These are phyloP conservation scores for Neodiprion virginianus DNA, from an alignment of 1,140 invertebrate genomes.

Conservation along the genomic window DNA sequence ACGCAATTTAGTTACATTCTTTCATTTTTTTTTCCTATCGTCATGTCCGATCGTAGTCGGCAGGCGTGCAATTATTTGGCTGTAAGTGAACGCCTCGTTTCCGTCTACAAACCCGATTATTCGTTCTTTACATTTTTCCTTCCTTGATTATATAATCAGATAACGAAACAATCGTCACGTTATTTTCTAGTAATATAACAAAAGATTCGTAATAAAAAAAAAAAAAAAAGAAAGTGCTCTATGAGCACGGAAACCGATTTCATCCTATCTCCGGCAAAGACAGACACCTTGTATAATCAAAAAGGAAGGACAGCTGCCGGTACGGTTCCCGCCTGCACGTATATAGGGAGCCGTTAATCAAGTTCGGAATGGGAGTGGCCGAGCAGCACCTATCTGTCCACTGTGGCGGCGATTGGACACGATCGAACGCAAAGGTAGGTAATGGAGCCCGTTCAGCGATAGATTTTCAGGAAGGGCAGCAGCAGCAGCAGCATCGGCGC, in stretches of 20 bases:
- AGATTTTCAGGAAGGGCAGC: constrained; percentile 1
- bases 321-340: too few relatives aligned
- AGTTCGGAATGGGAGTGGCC: constrained; percentile 14
- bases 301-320: too few relatives aligned
- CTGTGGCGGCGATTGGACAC: constrained; percentile 8
- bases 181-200: neutral
- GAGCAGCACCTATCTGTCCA: constrained; percentile 11
- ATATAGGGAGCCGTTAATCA: constrained; percentile 4
- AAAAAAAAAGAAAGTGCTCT: too few relatives aligned
- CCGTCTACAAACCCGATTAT: too few relatives aligned
- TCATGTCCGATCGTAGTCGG: neutral
- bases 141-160: constrained; percentile 5
- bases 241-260: too few relatives aligned
- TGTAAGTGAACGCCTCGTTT: neutral
- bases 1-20: constrained; percentile 48
- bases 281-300: neutral
- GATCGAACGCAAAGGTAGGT: constrained; percentile 11
- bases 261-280: neutral
- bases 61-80: neutral
- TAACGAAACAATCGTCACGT: constrained; percentile 1
- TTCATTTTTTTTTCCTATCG: neutral
- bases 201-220: too few relatives aligned
- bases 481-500: neutral
- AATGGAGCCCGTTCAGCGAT: constrained; percentile 11
- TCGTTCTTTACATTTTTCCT: neutral